A percentile compares a stretch with the other conserved stretches of the same genome.
Evolutionary conservation across 1,140 invertebrate species (phyloP).

Genomic region (Drosophila sproati): DNA sequence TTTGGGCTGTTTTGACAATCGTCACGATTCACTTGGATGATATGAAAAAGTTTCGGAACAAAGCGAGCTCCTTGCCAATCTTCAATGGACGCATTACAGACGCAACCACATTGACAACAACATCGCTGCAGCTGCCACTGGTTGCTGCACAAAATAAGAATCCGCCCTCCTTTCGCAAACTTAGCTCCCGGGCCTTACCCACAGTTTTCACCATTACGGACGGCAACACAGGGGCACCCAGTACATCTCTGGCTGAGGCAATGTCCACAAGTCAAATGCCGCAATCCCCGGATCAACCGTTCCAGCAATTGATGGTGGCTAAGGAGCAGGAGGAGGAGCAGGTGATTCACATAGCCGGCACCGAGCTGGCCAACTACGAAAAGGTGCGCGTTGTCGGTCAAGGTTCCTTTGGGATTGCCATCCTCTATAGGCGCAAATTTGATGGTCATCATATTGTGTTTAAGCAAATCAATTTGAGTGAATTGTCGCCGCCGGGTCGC

Average conservation of each 20-base stretch:
- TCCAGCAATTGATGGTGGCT: slow-evolving; percentile 58
- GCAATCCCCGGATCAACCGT: slow-evolving; percentile 16
- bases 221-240: slow-evolving; percentile 55
- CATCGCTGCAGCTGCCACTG: slow-evolving; percentile 61
- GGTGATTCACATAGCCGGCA: slow-evolving; percentile 44
- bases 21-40: slow-evolving; percentile 9
- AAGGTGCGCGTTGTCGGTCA: slow-evolving; percentile 78
- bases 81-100: slow-evolving; percentile 80
- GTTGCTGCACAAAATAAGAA: slow-evolving; percentile 19
- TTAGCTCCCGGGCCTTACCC: slow-evolving; percentile 32
- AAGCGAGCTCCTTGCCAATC: slow-evolving; percentile 74
- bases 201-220: slow-evolving; percentile 75
- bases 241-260: slow-evolving; percentile 62
- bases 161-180: slow-evolving; percentile 21
- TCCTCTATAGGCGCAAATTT: slow-evolving; percentile 88
- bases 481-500: slow-evolving; percentile 88
- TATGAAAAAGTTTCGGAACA: slow-evolving; percentile 76
- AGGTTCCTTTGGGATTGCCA: slow-evolving; percentile 91
- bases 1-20: slow-evolving; percentile 1
- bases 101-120: slow-evolving; percentile 67
- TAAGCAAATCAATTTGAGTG: slow-evolving; percentile 91
- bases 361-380: slow-evolving; percentile 76
- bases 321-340: slow-evolving; percentile 38
- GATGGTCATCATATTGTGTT: slow-evolving; percentile 90
- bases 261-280: slow-evolving; percentile 52